Conservation (phyloP, 2,888 invertebrate species). For the Onthophagus sagittarius region DNA sequence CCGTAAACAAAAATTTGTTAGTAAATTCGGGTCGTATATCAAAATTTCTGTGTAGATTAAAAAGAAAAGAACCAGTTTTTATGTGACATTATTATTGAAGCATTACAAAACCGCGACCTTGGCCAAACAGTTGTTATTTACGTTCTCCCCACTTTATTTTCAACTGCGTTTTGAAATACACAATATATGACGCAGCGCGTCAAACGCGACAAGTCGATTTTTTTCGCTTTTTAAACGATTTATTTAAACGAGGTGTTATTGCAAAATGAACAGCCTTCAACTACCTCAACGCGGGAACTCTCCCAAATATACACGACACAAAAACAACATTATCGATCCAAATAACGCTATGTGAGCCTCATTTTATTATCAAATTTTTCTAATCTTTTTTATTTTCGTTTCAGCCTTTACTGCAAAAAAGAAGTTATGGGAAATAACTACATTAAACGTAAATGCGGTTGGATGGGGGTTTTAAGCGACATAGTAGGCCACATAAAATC, state of each 20-base stretch:
- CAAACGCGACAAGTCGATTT: background rate
- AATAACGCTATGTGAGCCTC: background rate
- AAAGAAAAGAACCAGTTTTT: too few species aligned
- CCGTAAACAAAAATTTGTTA: background rate
- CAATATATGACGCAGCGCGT: background rate
- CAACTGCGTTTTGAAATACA: background rate
- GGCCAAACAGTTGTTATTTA: background rate
- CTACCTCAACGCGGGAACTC: background rate
- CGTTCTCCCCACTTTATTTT: background rate
- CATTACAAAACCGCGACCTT: background rate
- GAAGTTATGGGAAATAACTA: constrained; percentile 17
- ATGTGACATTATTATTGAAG: too few species aligned
- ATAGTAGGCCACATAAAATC: constrained; percentile 21
- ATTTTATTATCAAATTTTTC: background rate
- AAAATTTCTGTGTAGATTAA: too few species aligned
- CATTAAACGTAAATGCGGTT: constrained; percentile 22
- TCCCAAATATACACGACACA: background rate
- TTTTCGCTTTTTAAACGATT: background rate
- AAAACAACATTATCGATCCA: background rate
- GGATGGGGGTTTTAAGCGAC: constrained; percentile 25
- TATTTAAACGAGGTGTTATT: background rate
- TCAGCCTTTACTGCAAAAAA: constrained; percentile 26
- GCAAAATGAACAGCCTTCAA: background rate
- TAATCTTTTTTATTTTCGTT: constrained; percentile 7
- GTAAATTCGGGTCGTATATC: too few species aligned